Percentiles rank a stretch among this genome's conserved stretches.
Conservation (phyloP, 2,888 invertebrate genomes). For the Laothoe populi region DNA sequence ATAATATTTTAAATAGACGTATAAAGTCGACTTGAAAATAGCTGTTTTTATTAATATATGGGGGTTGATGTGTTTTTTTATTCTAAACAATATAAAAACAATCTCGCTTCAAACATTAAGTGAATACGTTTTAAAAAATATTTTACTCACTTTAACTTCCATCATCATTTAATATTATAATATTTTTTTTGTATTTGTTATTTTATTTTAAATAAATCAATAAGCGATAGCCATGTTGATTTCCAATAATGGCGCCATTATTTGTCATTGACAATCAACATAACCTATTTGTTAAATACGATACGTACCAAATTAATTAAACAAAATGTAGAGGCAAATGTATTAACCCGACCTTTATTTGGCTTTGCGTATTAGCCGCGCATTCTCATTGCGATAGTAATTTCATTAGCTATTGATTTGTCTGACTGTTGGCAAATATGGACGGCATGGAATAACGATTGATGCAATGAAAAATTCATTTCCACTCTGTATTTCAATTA, state of each 20-base stretch:
- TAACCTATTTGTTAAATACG: background rate
- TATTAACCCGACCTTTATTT: constrained; percentile 33
- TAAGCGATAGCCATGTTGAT: background rate
- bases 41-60: no score
- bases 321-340: constrained; percentile 20
- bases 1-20: no score
- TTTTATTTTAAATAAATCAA: background rate
- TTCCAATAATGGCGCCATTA: constrained; percentile 25
- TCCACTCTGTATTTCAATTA: constrained; percentile 20
- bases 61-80: no score
- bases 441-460: constrained; percentile 31
- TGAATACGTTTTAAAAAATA: no score
- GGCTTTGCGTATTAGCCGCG: constrained; percentile 33
- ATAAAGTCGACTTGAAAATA: no score
- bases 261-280: constrained; percentile 19
- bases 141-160: no score
- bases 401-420: constrained; percentile 49
- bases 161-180: no score
- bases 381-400: constrained; percentile 41
- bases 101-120: no score
- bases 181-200: no score
- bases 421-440: constrained; percentile 34
- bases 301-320: constrained; percentile 14
- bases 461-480: constrained; percentile 34
- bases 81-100: no score